phyloP scores from a whole-genome alignment of 2,888 invertebrate genomes.

The Aspidiotus rigidus region DNA sequence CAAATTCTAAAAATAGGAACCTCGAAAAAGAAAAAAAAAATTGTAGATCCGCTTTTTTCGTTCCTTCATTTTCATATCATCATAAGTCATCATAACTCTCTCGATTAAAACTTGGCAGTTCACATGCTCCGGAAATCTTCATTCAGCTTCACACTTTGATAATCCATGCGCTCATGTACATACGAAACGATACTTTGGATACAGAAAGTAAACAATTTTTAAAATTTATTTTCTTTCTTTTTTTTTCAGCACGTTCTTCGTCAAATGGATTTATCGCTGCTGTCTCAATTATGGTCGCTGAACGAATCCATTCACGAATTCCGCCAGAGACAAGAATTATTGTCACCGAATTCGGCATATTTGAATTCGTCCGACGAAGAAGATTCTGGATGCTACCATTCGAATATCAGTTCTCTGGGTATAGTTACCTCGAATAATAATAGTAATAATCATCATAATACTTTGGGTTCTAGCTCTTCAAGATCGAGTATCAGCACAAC shows the following conservation, averaged over 20 bases:
- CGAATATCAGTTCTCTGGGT: constrained; percentile 22
- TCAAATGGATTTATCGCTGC: constrained; percentile 76
- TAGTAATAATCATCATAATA: constrained; percentile 14
- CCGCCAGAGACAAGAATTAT: constrained; percentile 53
- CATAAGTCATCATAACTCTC: too few species aligned
- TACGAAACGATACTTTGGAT: too few species aligned
- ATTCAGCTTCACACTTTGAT: too few species aligned
- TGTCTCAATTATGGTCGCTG: constrained; percentile 84
- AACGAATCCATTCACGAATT: constrained; percentile 88
- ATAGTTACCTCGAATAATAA: constrained; percentile 3
- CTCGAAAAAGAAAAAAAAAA: too few species aligned
- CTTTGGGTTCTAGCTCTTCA: constrained; percentile 21
- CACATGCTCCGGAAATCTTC: too few species aligned
- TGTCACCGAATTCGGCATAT: constrained; percentile 37
- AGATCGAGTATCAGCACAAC: constrained; percentile 21
- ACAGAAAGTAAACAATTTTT: background rate
- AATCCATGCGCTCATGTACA: too few species aligned
- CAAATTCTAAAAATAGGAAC: too few species aligned
- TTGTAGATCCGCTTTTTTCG: too few species aligned
- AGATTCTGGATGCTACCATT: constrained; percentile 25
- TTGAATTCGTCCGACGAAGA: constrained; percentile 40
- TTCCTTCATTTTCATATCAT: too few species aligned
- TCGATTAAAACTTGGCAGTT: too few species aligned
- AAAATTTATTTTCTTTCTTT: background rate
- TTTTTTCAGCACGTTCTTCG: constrained; percentile 72